Evolutionary conservation across 2,797 vertebrate species (phyloP), one percentile per base, ranked within the genome.

Genomic region (Tragelaphus oryx): DNA sequence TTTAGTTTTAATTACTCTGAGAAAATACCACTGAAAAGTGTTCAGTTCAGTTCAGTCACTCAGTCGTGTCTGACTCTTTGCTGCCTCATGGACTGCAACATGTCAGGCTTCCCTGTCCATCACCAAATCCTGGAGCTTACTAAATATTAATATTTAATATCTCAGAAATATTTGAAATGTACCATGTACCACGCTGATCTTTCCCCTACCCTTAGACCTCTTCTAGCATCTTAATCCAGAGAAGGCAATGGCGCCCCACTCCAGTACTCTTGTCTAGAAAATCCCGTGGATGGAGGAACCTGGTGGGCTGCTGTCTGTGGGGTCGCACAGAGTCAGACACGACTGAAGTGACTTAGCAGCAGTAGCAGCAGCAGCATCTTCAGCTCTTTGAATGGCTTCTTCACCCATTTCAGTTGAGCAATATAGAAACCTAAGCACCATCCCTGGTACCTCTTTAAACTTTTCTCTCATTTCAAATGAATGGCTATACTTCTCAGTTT

Each of bases 91-190:
- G 65, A 68, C 33, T 68, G 33, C 5, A 22, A 33, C 18, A 68
- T 0, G 1, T 33, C 18, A 37, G 18, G 9, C 65, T 68, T 68
- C 33, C 65, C 18, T 68, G 65, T 68, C 65, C 65, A 68, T 37
- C 65, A 68, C 65, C 33, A 68, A 68, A 37, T 68, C 65, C 65
- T 22, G 18, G 9, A 3, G 2, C 65, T 68, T 68, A 68, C 60
- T 92, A 85, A 84, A 68, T 80, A 62, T 60, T 33, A 94, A 81
- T 87, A 82, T 85, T 76, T 81, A 93, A 83, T 94, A 18, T 94
- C 50, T 89, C 57, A 65, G 93, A 95, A 78, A 11, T 88, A 87
- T 18, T 37, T 86, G 37, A 93, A 94, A 87, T 80, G 2, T 62
- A 84, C 13, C 17, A 46, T 46, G 5, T 85, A 65, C 50, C 17